Conservation (phyloP, 2,888 invertebrate species). For the Gryllus longicercus region DNA sequence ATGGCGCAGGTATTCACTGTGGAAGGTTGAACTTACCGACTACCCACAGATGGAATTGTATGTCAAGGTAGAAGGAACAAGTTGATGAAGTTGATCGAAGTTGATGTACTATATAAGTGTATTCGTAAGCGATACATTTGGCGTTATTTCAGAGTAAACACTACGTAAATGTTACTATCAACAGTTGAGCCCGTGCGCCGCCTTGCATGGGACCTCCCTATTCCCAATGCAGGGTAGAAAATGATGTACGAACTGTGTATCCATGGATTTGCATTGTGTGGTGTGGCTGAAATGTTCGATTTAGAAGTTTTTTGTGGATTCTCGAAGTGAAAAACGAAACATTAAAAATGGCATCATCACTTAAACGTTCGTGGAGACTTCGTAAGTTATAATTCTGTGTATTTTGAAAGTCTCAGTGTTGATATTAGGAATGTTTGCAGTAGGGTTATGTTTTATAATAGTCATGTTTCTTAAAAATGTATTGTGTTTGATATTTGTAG, state of each 20-base stretch:
- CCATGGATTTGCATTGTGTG: background rate
- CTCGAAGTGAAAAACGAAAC: background rate
- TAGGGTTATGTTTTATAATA: constrained; percentile 24
- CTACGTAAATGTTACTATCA: background rate
- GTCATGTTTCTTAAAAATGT: constrained; percentile 34
- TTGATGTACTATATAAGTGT: background rate
- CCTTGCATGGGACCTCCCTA: background rate
- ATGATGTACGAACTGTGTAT: background rate
- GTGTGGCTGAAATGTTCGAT: background rate
- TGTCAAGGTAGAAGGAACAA: constrained; percentile 27
- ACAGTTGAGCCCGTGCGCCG: background rate
- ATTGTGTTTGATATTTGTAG: constrained; percentile 48
- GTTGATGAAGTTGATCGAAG: background rate
- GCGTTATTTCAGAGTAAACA: background rate
- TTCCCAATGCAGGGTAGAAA: background rate
- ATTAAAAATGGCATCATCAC: constrained; percentile 44
- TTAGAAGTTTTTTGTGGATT: background rate
- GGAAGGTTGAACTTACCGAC: background rate
- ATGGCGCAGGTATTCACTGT: background rate
- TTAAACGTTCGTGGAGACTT: constrained; percentile 76
- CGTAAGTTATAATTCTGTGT: constrained; percentile 57
- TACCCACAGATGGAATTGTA: constrained; percentile 35
- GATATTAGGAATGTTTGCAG: background rate
- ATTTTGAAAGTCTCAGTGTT: constrained; percentile 21
- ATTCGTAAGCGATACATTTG: background rate